phyloP scores from a whole-genome alignment of 1,140 invertebrate species.

The Drosophila takahashii region DNA sequence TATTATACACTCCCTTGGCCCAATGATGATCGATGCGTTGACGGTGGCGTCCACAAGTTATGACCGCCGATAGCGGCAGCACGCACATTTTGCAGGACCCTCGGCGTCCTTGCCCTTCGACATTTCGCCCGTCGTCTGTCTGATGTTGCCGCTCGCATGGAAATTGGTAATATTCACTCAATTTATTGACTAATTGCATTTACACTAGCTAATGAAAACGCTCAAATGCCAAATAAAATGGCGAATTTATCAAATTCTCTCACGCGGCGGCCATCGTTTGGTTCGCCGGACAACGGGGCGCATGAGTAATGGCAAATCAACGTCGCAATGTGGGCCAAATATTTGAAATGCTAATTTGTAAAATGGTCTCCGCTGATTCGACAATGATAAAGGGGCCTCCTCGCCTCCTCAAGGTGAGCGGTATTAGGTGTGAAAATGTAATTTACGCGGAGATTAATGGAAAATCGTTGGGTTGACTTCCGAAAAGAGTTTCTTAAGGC shows the following conservation, averaged over 20 bases:
- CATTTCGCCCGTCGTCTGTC: neutral
- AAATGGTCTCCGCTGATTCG: conserved; percentile 45
- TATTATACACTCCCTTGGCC: conserved; percentile 28
- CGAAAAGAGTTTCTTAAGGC: neutral
- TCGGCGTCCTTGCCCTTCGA: conserved; percentile 38
- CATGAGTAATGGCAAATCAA: conserved; percentile 68
- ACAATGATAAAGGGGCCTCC: conserved; percentile 4
- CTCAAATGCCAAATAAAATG: conserved; percentile 76
- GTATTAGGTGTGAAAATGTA: conserved; percentile 47
- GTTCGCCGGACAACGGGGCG: conserved; percentile 11
- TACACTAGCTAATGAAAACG: conserved; percentile 67
- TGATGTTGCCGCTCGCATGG: conserved; percentile 47
- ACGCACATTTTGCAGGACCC: conserved; percentile 29
- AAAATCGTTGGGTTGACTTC: conserved; percentile 24
- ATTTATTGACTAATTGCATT: conserved; percentile 82
- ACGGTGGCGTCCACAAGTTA: conserved; percentile 62
- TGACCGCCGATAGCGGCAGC: conserved; percentile 59
- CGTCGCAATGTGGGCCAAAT: conserved; percentile 31
- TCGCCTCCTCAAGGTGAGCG: conserved; percentile 1
- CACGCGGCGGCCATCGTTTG: conserved; percentile 32
- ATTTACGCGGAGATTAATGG: conserved; percentile 47
- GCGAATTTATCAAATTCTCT: conserved; percentile 68
- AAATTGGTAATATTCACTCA: conserved; percentile 74
- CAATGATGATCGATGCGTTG: conserved; percentile 69
- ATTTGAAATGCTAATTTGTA: conserved; percentile 62